Evolutionary conservation across 2,888 invertebrate species (phyloP), one percentile per base, ranked within the genome.

Genomic region (Epinotia nisella): DNA sequence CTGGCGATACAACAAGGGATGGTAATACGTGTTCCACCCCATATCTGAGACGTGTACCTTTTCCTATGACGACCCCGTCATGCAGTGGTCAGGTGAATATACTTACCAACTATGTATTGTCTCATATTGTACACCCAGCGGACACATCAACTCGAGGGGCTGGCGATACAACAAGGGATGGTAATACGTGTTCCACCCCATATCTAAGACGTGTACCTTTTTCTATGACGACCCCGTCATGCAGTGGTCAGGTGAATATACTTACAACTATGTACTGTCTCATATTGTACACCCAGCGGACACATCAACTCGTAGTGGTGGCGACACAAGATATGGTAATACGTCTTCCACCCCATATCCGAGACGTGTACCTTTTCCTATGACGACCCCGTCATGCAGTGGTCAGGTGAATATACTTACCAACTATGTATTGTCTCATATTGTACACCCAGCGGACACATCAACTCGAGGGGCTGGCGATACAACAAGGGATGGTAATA

Each of bases 401-500:
- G 98, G 98, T 97, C 98, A 79, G 96, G 97, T 95, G 41, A 59
- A 59, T 59, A 59, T 59, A 45, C 13, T 41, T 13, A 39, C 2
- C 1, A n/a, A n/a, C n/a, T n/a, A n/a, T n/a, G n/a, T 9, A 35
- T 1, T 9, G 35, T 35, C 35, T 35, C 29, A 7, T 29, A 29
- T 35, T 9, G 9, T 35, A 35, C 35, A 35, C 35, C 35, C 35
- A 35, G 35, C 35, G 35, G 35, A 92, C 99, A 99, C 99, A 56
- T 97, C 56, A 97, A 98, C 90, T 98, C 98, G 0, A 96, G 97
- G 82, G 98, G 98, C 1, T 99, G 99, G 99, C 92, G 98, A 70
- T 99, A 98, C 84, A 96, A 96, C 79, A 96, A 96, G 98, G 98
- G 98, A 99, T n/a, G n/a, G n/a, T n/a, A n/a, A 83, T 96, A 98